Evolutionary conservation across 2,113 vertebrate genomes (phyloP).

Genomic region (Bothrops jararaca): DNA sequence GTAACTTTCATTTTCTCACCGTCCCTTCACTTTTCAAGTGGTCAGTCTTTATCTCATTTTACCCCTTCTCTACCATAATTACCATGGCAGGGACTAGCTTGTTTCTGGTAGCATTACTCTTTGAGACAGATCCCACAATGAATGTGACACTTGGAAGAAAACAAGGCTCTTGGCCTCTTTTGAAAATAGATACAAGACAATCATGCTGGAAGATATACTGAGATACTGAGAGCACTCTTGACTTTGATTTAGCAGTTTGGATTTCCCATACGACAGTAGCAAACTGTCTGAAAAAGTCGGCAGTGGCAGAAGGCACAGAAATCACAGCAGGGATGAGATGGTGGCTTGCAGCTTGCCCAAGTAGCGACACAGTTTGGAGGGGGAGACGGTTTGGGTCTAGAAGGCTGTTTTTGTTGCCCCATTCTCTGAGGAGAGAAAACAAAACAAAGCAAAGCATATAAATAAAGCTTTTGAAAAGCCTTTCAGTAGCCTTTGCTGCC

Average conservation of each 20-base stretch:
- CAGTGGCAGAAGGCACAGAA: conserved; percentile 84
- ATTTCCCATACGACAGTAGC: conserved; percentile 79
- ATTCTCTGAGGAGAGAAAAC: conserved; percentile 57
- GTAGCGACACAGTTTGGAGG: conserved; percentile 77
- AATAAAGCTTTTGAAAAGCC: background rate
- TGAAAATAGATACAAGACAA: background rate
- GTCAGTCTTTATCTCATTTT: background rate
- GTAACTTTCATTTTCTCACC: background rate
- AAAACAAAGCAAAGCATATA: background rate
- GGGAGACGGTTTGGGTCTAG: conserved; percentile 55
- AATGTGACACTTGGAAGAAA: background rate
- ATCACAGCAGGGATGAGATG: conserved; percentile 76
- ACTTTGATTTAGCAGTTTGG: conserved; percentile 72
- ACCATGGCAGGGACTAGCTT: background rate
- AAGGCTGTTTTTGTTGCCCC: conserved; percentile 20
- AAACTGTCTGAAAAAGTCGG: conserved; percentile 81
- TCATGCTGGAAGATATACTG: background rate
- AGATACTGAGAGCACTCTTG: conserved; percentile 7
- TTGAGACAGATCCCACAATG: background rate
- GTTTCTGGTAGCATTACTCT: background rate
- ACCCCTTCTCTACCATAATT: conserved; percentile 4
- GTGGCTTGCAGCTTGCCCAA: conserved; percentile 77
- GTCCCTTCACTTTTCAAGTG: background rate
- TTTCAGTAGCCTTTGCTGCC: background rate
- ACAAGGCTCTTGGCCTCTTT: conserved; percentile 6